Conservation (phyloP, 1,140 invertebrate species). For the Philotrypesis tridentata region DNA sequence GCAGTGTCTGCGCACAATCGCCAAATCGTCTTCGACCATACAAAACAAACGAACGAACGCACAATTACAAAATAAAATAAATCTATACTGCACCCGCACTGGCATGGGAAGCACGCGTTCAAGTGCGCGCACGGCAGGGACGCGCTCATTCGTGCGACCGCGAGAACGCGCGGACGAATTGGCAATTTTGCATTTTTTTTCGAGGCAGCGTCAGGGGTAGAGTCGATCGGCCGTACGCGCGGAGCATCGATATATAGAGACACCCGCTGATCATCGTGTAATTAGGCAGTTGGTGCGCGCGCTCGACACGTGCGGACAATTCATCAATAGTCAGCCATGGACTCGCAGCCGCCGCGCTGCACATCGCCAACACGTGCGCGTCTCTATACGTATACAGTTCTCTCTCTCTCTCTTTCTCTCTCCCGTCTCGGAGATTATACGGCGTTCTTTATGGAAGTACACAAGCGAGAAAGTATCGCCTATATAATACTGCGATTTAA, state of each 20-base stretch:
- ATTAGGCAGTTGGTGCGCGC: conserved; percentile 70
- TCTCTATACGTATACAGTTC: too few relatives aligned
- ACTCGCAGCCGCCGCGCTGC: conserved; percentile 54
- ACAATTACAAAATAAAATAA: too few relatives aligned
- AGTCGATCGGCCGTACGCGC: neutral
- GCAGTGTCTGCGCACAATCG: too few relatives aligned
- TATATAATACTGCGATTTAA: conserved; percentile 62
- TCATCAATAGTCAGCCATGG: conserved; percentile 69
- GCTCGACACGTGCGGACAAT: conserved; percentile 71
- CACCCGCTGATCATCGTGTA: conserved; percentile 72
- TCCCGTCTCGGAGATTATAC: conserved; percentile 59
- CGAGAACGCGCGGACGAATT: conserved; percentile 65
- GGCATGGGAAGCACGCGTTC: neutral
- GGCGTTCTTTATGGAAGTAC: neutral
- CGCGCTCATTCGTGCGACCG: conserved; percentile 56
- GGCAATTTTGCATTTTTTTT: conserved; percentile 70
- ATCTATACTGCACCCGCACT: neutral
- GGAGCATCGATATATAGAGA: conserved; percentile 61
- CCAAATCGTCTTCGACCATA: too few relatives aligned
- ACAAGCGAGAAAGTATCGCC: neutral
- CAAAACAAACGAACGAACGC: too few relatives aligned
- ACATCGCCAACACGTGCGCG: conserved; percentile 68
- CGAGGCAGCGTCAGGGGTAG: conserved; percentile 35
- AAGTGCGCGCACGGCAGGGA: neutral
- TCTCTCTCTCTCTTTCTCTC: neutral